Conservation (phyloP, 2,888 invertebrate species). For the Drosophila falleni region DNA sequence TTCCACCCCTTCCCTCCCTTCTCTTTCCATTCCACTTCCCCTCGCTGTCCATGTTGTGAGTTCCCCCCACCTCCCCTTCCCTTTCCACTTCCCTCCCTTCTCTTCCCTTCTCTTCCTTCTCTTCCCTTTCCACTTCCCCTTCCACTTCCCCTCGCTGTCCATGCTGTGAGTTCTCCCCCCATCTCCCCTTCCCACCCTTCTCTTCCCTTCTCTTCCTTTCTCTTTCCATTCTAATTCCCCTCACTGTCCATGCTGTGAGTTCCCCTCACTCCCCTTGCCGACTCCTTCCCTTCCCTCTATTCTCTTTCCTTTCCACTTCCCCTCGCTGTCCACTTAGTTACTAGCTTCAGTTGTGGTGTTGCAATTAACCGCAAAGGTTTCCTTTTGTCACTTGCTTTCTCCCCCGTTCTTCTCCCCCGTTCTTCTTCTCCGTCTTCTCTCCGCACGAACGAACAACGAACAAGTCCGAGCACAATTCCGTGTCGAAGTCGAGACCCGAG, state of each 20-base stretch:
- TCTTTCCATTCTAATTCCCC: neutral
- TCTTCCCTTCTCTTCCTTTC: neutral
- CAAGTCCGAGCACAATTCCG: neutral
- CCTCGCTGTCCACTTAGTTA: neutral
- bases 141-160: too few species aligned
- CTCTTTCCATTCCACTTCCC: neutral
- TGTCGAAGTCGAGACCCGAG: constrained; percentile 4
- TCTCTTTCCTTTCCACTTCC: neutral
- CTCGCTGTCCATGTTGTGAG: too few species aligned
- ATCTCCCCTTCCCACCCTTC: neutral
- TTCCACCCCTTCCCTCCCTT: neutral
- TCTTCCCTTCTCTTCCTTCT: neutral
- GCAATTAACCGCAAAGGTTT: constrained; percentile 79
- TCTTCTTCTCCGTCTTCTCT: constrained; percentile 36
- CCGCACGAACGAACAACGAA: constrained; percentile 33
- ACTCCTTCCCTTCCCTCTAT: neutral
- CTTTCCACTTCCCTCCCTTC: too few species aligned
- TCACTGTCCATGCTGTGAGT: constrained; percentile 16
- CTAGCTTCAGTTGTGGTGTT: constrained; percentile 39
- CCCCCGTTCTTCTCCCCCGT: constrained; percentile 14
- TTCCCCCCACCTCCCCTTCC: neutral
- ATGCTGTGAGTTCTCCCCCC: neutral
- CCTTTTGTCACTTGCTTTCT: constrained; percentile 66
- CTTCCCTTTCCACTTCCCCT: neutral
- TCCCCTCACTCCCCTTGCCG: neutral